phyloP scores from a whole-genome alignment of 2,113 vertebrate species.

The Halcyon malimbica region DNA sequence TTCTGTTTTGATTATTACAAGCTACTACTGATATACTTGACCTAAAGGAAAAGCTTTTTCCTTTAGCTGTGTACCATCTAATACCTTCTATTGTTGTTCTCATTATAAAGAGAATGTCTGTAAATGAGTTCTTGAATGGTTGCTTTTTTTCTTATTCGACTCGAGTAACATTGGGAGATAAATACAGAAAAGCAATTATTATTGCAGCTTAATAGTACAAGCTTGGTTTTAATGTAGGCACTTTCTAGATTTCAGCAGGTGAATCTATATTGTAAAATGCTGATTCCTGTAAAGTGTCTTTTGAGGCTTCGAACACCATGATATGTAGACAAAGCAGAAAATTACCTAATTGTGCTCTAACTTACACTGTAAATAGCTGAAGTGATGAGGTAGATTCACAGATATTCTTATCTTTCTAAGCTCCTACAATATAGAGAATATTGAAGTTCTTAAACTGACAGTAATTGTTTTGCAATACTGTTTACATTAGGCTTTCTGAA shows the following conservation, averaged over 20 bases:
- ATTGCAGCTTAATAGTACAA: background rate
- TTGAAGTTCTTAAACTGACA: conserved; percentile 43
- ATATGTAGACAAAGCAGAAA: conserved; percentile 17
- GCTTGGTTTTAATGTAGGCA: conserved; percentile 1
- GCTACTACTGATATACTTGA: conserved; percentile 45
- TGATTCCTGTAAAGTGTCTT: background rate
- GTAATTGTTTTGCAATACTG: conserved; percentile 29
- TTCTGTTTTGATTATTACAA: conserved; percentile 27
- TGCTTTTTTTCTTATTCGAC: conserved; percentile 5
- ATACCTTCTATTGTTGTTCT: conserved; percentile 51
- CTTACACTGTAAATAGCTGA: conserved; percentile 53
- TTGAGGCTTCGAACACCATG: background rate
- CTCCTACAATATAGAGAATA: conserved; percentile 14
- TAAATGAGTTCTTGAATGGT: conserved; percentile 16
- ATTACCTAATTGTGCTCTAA: conserved; percentile 28
- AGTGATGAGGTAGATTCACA: conserved; percentile 59
- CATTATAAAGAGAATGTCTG: conserved; percentile 15
- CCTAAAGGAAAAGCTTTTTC: conserved; percentile 31
- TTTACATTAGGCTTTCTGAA: background rate
- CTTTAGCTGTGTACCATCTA: background rate
- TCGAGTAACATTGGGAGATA: background rate
- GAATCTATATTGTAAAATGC: background rate
- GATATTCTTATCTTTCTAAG: conserved; percentile 54
- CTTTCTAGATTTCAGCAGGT: conserved; percentile 2
- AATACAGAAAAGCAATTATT: conserved; percentile 17